Evolutionary conservation across 2,113 vertebrate genomes (phyloP), one percentile per base, ranked within the genome.

Genomic region (Mastomys coucha): DNA sequence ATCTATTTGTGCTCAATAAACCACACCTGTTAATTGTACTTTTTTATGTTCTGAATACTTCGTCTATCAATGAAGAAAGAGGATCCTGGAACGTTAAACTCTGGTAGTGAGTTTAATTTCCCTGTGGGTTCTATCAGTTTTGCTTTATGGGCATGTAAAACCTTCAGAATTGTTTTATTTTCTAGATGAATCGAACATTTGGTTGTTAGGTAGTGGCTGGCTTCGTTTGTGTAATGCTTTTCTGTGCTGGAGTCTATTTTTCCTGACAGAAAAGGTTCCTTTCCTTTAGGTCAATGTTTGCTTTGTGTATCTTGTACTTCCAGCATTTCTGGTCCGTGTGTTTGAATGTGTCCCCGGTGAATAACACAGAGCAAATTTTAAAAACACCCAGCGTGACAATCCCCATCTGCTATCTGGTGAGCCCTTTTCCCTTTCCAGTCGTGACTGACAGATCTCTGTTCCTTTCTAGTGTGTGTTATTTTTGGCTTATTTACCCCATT

Each of bases 261-360:
- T 73, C 49, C 45, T 70, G 49, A 94, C 17, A 67, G 42, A 2
- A 63, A 58, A 89, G 70, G 53, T 82, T 22, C 12, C 13, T 17
- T 63, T 90, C 56, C 36, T 77, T 91, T 82, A 81, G 51, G 26
- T 75, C 65, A 91, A 72, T 39, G 39, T 69, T 93, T 96, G 20
- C 58, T 86, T 85, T 53, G 33, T 39, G 1, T n/a, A 28, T 45
- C n/a, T 87, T 89, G 75, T 51, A 56, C 45, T 73, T 82, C 33
- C 73, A 65, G 63, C 26, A 14, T 75, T 51, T 49, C n/a, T 22
- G 75, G 24, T 81, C 39, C 10, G 76, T 42, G 39, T 24, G 56
- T 73, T 89, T 94, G 76, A 65, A 42, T 39, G 4, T 56, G n/a
- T 89, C 78, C 58, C n/a, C 36, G 4, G 91, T 72, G 42, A 76